Conservation (phyloP, 2,888 invertebrate genomes). For the Phyllotreta striolata region DNA sequence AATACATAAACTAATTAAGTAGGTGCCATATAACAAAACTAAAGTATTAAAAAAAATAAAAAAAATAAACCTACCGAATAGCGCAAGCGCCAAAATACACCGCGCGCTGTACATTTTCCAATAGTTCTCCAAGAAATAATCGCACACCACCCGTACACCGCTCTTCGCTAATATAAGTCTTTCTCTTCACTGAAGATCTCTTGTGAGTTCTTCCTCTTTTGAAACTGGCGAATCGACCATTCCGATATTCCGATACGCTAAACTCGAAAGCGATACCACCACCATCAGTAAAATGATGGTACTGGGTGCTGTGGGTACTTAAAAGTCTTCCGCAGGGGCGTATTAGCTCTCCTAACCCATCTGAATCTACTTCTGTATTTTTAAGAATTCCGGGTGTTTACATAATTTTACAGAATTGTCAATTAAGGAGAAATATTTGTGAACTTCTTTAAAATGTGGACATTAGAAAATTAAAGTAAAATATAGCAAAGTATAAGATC, state of each 20-base stretch:
- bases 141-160: constrained; percentile 36
- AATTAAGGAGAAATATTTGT: no score
- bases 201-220: constrained; percentile 48
- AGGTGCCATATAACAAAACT: no score
- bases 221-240: constrained; percentile 43
- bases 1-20: no score
- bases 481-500: no score
- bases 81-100: constrained; percentile 44
- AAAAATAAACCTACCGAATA: constrained; percentile 21
- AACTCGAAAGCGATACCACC: constrained; percentile 48
- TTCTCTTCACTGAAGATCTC: constrained; percentile 46
- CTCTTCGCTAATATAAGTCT: constrained; percentile 41
- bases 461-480: no score
- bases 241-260: constrained; percentile 30
- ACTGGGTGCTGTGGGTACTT: constrained; percentile 1
- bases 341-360: no score
- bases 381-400: no score
- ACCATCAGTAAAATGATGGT: constrained; percentile 31
- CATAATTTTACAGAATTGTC: no score
- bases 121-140: constrained; percentile 13
- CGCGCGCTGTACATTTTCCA: constrained; percentile 48
- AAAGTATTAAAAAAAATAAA: no score
- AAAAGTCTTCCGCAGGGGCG: no score
- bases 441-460: no score
- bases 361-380: no score